A percentile compares a stretch with the other conserved stretches of the same genome.
Evolutionary conservation across 2,113 vertebrate genomes (phyloP).

Genomic region (Corythaeola cristata): DNA sequence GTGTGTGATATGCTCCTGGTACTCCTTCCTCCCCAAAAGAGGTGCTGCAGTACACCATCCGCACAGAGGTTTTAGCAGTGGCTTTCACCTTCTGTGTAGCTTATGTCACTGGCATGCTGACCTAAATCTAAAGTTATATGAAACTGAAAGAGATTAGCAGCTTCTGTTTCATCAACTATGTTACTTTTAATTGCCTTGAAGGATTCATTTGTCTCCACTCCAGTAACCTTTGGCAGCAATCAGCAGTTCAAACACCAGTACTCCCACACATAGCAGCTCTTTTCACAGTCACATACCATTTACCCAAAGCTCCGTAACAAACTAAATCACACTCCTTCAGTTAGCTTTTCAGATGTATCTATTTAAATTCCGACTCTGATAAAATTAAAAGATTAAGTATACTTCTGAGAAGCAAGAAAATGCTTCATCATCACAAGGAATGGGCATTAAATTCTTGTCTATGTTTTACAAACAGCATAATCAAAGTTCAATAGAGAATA

Average conservation of each 20-base stretch:
- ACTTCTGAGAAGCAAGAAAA: constrained; percentile 7
- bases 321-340: not conserved
- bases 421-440: constrained; percentile 6
- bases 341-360: not conserved
- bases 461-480: constrained; percentile 44
- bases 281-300: not conserved
- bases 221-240: constrained; percentile 38
- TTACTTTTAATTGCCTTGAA: constrained; percentile 48
- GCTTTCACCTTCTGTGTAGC: constrained; percentile 6
- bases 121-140: constrained; percentile 36
- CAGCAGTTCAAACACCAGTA: constrained; percentile 29
- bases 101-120: not conserved
- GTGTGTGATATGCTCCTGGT: not conserved
- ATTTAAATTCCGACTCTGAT: constrained; percentile 20
- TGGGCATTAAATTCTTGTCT: not conserved
- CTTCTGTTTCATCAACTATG: constrained; percentile 40
- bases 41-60: not conserved
- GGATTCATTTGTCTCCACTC: constrained; percentile 35
- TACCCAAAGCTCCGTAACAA: not conserved
- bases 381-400: constrained; percentile 6
- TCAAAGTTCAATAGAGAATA: constrained; percentile 53
- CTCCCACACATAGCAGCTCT: not conserved
- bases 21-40: not conserved
- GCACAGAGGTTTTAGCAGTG: not conserved
- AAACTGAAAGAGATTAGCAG: constrained; percentile 34